Percentiles rank a stretch among this genome's conserved stretches.
phyloP scores from a whole-genome alignment of 2,888 invertebrate genomes.

The Stegophylla sp. region DNA sequence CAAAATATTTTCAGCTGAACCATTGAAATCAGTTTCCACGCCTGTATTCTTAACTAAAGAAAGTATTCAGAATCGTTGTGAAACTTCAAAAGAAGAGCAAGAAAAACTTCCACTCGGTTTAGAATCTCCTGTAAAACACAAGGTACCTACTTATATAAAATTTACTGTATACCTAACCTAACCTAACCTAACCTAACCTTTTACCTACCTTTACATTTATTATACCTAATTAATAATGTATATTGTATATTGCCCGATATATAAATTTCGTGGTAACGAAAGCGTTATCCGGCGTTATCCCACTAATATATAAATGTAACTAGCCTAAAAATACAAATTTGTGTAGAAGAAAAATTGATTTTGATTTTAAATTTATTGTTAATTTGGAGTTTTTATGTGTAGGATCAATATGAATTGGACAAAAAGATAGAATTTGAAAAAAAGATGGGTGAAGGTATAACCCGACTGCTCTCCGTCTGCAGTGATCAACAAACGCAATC shows the following conservation, averaged over 20 bases:
- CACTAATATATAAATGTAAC: too few species aligned
- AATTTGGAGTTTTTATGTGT: slow-evolving; percentile 62
- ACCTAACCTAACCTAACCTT: too few species aligned
- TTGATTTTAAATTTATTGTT: too few species aligned
- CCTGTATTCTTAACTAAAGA: slow-evolving; percentile 95
- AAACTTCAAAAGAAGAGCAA: slow-evolving; percentile 97
- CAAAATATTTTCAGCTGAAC: slow-evolving; percentile 72
- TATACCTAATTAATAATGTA: too few species aligned
- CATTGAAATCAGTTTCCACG: slow-evolving; percentile 82
- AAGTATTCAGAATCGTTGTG: slow-evolving; percentile 92
- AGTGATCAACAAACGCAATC: slow-evolving; percentile 70
- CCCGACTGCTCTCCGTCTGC: slow-evolving; percentile 72
- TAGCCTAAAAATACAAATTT: too few species aligned
- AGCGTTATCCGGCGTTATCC: too few species aligned
- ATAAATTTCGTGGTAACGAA: too few species aligned
- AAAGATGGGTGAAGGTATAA: slow-evolving; percentile 73
- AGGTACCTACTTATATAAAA: slow-evolving; percentile 66
- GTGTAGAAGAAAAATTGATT: too few species aligned
- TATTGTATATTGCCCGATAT: too few species aligned
- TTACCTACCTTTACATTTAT: too few species aligned
- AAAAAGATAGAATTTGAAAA: slow-evolving; percentile 74
- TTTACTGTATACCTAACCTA: too few species aligned
- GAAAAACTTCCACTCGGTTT: slow-evolving; percentile 96
- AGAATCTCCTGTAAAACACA: slow-evolving; percentile 95
- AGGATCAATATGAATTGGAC: slow-evolving; percentile 73